Evolutionary conservation across 2,113 vertebrate genomes (phyloP), one percentile per base, ranked within the genome.

Genomic region (Phasianus colchicus): DNA sequence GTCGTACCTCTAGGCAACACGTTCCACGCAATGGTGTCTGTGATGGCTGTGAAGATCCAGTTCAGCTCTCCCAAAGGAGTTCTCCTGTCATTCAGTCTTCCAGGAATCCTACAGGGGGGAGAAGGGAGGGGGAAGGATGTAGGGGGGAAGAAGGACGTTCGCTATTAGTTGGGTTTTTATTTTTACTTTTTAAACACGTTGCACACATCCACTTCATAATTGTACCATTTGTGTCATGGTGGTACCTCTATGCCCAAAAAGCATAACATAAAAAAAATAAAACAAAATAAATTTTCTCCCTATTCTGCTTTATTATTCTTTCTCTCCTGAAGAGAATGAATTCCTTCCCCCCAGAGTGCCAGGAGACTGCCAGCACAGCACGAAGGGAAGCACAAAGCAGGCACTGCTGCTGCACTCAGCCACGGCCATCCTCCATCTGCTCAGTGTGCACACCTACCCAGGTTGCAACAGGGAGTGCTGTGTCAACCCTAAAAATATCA

Each of bases 11-110:
- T 98, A 5, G 99, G 99, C 89, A 99, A 97, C 73, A 99, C 99
- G 0, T 99, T 99, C 99, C 99, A 99, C 0, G 99, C 99, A 4
- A 99, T 99, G 47, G 99, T 99, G 97, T 99, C 99, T 0, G 99
- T 99, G 97, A 99, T 99, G 30, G 99, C 99, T 0, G 99, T 99
- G 98, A 99, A 99, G 97, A 99, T 99, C 99, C 99, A 99, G 96
- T 99, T 99, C 91, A 99, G 98, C 86, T 99, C 99, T 50, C 99
- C 99, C 74, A 99, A 98, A 4, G 99, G 99, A 1, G 99, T 99
- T 70, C 99, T 98, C 87, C 99, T 98, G 98, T 99, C 99, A 8
- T 99, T 99, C 89, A 99, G 98, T 78, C 99, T 97, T 36, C 99
- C 99, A 4, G 99, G 99, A 90, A 99, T 99, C 97, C 99, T 99